Evolutionary conservation across 1,140 invertebrate species (phyloP).

Genomic region (Drosophila miranda): DNA sequence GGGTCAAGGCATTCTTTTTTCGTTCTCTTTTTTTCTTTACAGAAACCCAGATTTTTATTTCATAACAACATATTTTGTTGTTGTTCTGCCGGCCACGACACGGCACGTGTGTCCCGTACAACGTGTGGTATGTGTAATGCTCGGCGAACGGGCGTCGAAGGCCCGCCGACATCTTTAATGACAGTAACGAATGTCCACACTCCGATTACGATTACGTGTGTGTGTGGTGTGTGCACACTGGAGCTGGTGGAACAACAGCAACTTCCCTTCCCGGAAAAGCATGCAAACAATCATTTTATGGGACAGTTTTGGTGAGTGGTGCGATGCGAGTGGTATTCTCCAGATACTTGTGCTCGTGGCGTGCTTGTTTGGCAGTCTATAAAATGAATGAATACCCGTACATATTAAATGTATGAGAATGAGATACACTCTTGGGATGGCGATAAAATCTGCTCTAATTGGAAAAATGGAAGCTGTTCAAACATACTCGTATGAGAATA

Average conservation of each 20-base stretch:
- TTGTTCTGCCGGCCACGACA: constrained; percentile 32
- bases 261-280: neutral
- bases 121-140: constrained; percentile 62
- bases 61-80: constrained; percentile 59
- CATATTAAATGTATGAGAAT: no score
- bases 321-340: neutral
- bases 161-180: constrained; percentile 40
- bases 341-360: neutral
- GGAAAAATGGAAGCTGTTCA: no score
- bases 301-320: constrained; percentile 5
- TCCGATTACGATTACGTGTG: constrained; percentile 23
- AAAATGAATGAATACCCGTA: no score
- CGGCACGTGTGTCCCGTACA: constrained; percentile 24
- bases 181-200: constrained; percentile 47
- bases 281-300: constrained; percentile 27
- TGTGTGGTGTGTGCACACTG: neutral
- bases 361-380: no score
- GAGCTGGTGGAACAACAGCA: no score
- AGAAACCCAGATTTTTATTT: constrained; percentile 65
- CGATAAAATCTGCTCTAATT: no score
- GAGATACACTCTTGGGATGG: no score
- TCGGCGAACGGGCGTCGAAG: constrained; percentile 17
- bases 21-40: constrained; percentile 6
- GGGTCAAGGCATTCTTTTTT: constrained; percentile 65
- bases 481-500: no score